Conservation (phyloP, 2,113 vertebrate species). For the Poeciliopsis retropinna region DNA sequence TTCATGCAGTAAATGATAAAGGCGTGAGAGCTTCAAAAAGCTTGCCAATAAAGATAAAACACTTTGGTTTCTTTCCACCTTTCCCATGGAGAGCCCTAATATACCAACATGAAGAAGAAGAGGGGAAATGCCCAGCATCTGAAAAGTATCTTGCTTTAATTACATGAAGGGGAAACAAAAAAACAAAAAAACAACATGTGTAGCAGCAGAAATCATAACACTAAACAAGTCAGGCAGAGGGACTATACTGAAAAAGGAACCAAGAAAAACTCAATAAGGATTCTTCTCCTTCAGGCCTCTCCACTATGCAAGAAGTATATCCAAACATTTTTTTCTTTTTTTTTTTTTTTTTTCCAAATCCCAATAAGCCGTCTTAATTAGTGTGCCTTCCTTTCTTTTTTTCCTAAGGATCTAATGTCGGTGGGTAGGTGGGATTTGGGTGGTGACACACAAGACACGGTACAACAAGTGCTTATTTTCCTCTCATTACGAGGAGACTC, state of each 20-base stretch:
- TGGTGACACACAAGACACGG: constrained; percentile 60
- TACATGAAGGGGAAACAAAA: constrained; percentile 33
- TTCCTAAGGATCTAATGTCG: constrained; percentile 29
- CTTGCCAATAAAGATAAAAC: constrained; percentile 44
- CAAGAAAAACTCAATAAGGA: constrained; percentile 33
- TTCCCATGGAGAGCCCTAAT: constrained; percentile 53
- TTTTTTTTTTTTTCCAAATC: constrained; percentile 46
- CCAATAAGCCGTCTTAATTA: constrained; percentile 75
- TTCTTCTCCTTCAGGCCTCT: constrained; percentile 54
- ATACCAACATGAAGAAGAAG: constrained; percentile 32
- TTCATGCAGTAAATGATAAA: constrained; percentile 68
- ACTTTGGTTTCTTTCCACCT: constrained; percentile 46
- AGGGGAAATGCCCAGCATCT: constrained; percentile 46
- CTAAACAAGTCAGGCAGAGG: constrained; percentile 53
- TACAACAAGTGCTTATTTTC: constrained; percentile 75
- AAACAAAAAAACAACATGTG: constrained; percentile 44
- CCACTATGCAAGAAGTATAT: constrained; percentile 48
- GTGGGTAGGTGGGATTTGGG: constrained; percentile 57
- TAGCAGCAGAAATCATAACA: constrained; percentile 49
- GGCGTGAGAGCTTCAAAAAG: constrained; percentile 66
- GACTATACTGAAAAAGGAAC: constrained; percentile 27
- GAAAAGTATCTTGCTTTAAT: constrained; percentile 61
- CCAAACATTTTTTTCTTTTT: constrained; percentile 24
- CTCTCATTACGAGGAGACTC: constrained; percentile 74
- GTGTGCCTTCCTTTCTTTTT: constrained; percentile 38